Base-by-base conservation (phyloP, 2,113 vertebrate species). In the Oreocharis arfaki region DNA sequence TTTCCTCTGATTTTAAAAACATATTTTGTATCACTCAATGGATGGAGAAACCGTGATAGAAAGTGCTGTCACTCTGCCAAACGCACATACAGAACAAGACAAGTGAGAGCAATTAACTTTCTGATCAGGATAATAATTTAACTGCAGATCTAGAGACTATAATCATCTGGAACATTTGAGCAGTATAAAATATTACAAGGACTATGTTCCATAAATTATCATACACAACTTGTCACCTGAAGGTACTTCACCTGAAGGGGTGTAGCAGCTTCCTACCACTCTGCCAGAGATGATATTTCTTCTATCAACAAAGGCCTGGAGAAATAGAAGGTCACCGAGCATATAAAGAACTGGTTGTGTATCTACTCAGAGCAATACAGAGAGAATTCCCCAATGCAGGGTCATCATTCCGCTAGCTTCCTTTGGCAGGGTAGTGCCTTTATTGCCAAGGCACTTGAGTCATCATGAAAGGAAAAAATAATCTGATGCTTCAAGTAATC, bases 41-140 rank as follows among this genome's bases (percentile, higher is more conserved):
- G 78, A 84, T 88, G 26, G 53, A 78, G 79, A 94, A 96, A 95
- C 59, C 59, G 68, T 96, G 96, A 96, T 67, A 82, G 84, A 96
- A 91, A 92, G 87, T 74, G 46, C 55, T 96, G 96, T 96, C 94
- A 93, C 84, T 79, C 68, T 94, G 95, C 95, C 96, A 97, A 94
- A 89, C 94, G 73, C 93, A 70, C 49, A 70, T 57, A 84, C 46
- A 93, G 90, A 96, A 77, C 46, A 96, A 96, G 93, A 97, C 90
- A 97, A 95, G 96, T 94, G 96, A 97, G 87, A 91, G 92, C 87
- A 96, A 95, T 97, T 94, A 97, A 91, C 93, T 95, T 96, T 94
- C 92, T 96, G 95, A 97, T 96, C 92, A 96, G 90, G 84, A 92
- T 94, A 95, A 94, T 96, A 97, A 96, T 95, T 97, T 97, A 95